Conservation (phyloP, 2,888 invertebrate genomes). For the Lasius platythorax region DNA sequence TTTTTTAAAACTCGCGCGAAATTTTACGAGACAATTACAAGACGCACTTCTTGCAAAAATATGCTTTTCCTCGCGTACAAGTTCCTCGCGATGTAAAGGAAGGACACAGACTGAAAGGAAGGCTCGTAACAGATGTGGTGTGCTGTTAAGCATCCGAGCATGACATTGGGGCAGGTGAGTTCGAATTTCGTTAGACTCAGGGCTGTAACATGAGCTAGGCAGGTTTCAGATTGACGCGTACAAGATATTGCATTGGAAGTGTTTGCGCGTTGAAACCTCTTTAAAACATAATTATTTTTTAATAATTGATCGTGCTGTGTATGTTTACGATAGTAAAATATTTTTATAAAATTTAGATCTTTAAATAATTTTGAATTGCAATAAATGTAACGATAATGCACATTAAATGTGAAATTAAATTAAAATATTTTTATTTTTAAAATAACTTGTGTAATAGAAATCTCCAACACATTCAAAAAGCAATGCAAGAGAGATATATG, state of each 20-base stretch:
- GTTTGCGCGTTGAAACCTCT: not conserved
- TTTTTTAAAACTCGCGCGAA: not conserved
- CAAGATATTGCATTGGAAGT: not conserved
- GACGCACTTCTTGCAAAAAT: slow-evolving; percentile 24
- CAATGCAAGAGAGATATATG: not conserved
- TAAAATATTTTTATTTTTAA: not conserved
- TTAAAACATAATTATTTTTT: not conserved
- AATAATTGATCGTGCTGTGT: not conserved
- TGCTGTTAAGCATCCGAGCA: slow-evolving; percentile 76
- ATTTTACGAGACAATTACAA: not conserved
- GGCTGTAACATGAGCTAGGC: slow-evolving; percentile 55
- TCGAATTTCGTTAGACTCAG: slow-evolving; percentile 77
- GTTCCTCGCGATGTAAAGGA: slow-evolving; percentile 74
- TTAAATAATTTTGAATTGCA: not conserved
- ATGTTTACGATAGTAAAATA: not conserved
- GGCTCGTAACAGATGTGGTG: slow-evolving; percentile 78
- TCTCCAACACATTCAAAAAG: not conserved
- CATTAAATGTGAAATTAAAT: not conserved
- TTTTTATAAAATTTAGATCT: not conserved
- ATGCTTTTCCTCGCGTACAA: slow-evolving; percentile 12
- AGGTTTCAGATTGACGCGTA: not conserved
- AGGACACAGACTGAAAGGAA: slow-evolving; percentile 78
- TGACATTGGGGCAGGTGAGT: slow-evolving; percentile 81
- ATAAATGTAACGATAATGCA: not conserved
- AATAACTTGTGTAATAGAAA: not conserved